phyloP scores from a whole-genome alignment of 2,888 invertebrate species.

The Hyalella azteca region DNA sequence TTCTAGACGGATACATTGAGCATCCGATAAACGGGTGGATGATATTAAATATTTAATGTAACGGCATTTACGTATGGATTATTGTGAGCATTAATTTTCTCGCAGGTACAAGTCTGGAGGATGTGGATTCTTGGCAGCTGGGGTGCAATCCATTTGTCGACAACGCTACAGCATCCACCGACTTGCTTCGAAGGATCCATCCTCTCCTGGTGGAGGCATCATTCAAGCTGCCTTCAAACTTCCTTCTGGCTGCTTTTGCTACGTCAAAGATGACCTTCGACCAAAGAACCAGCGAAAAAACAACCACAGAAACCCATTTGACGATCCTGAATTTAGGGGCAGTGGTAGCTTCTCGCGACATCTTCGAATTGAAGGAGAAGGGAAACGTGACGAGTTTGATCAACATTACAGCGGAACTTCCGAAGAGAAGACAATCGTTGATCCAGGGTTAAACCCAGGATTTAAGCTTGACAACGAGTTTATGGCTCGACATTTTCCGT shows the following conservation, averaged over 20 bases:
- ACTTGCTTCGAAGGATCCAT: conserved; percentile 44
- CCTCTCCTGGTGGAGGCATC: conserved; percentile 35
- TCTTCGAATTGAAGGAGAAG: neutral
- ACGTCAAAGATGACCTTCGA: conserved; percentile 27
- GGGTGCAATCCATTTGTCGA: conserved; percentile 43
- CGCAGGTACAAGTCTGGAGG: conserved; percentile 39
- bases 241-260: conserved; percentile 51
- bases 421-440: neutral
- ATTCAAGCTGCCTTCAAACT: conserved; percentile 49
- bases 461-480: neutral
- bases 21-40: no score
- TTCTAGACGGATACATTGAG: no score
- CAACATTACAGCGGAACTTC: neutral
- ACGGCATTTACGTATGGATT: no score
- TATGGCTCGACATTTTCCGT: neutral
- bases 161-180: conserved; percentile 50
- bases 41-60: no score
- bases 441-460: neutral
- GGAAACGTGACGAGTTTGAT: neutral
- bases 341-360: neutral
- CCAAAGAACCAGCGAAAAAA: neutral
- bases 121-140: conserved; percentile 43
- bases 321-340: neutral
- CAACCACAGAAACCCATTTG: neutral
- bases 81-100: no score